Evolutionary conservation across 2,797 vertebrate species (phyloP), one percentile per base, ranked within the genome.

Genomic region (Pristis pectinata): DNA sequence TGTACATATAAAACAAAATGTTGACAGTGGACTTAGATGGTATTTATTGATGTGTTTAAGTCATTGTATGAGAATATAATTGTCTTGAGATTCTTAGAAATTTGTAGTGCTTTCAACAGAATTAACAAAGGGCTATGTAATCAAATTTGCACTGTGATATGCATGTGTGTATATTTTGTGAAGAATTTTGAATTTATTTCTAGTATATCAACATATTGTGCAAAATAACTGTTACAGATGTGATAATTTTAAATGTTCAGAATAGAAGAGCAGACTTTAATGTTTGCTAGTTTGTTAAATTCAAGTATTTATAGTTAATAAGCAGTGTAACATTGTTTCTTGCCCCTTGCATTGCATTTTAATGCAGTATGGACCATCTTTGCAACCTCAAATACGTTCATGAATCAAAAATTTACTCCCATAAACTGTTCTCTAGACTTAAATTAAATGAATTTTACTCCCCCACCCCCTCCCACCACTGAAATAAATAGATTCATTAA

Each of bases 171-270:
- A 37, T 6, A 41, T 93, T 93, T 17, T 44, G 44, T 92, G 41
- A 67, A 37, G 34, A 44, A 70, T 44, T 93, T 70, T 93, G 89
- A 93, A 27, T 67, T 24, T 70, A 70, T 19, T 44, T 93, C 61
- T 70, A 91, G 30, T 64, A 91, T 91, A n/a, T 89, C 56, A n/a
- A n/a, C n/a, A n/a, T 89, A 61, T 11, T 64, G n/a, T 92, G 34
- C 22, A 30, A 13, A 22, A 93, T 70, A 67, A 41, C 41, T 44
- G 13, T 11, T 93, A 15, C 49, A 67, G 37, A 89, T 49, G 6
- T 37, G 85, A 6, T 27, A 70, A 93, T 37, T 41, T 64, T 61
- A 89, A 89, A 27, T 93, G 22, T 59, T 85, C 34, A 67, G 64
- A 92, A 70, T 41, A 64, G 19, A 41, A 92, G 92, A 92, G 22